Percentiles rank a stretch among this genome's conserved stretches.
Evolutionary conservation across 2,797 vertebrate genomes (phyloP).

Genomic region (Urosaurus nigricauda): DNA sequence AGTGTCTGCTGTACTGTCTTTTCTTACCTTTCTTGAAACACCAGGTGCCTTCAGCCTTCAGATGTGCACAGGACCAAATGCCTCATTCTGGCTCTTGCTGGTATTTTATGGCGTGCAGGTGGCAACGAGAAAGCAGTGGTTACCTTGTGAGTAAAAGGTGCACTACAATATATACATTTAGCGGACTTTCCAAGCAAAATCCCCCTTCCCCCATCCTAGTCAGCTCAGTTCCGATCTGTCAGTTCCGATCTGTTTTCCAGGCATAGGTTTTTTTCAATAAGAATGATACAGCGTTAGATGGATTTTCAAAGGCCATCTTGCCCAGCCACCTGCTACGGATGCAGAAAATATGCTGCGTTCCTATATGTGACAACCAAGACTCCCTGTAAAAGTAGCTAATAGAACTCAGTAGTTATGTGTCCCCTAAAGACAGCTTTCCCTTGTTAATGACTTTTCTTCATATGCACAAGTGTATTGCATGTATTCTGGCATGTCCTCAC

Average conservation of each 20-base stretch:
- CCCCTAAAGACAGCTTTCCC: too few species aligned
- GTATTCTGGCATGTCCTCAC: not conserved
- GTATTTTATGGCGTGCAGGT: slow-evolving; percentile 91
- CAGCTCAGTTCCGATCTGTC: not conserved
- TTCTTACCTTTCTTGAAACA: not conserved
- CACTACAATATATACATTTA: too few species aligned
- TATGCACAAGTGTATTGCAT: not conserved
- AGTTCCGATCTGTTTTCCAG: not conserved
- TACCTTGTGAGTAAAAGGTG: slow-evolving; percentile 84
- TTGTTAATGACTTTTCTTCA: too few species aligned
- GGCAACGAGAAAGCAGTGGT: slow-evolving; percentile 83
- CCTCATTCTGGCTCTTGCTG: slow-evolving; percentile 84
- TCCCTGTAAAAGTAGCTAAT: too few species aligned
- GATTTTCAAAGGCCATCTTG: too few species aligned
- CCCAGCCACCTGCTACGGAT: too few species aligned
- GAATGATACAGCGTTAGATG: not conserved
- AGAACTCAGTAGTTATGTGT: too few species aligned
- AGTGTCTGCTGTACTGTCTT: too few species aligned
- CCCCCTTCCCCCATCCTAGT: too few species aligned
- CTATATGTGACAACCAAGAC: too few species aligned
- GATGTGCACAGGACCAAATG: slow-evolving; percentile 81
- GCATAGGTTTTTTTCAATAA: not conserved
- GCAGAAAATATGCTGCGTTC: too few species aligned
- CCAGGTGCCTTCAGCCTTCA: slow-evolving; percentile 83
- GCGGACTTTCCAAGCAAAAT: not conserved